Conservation (phyloP, 2,797 vertebrate genomes). For the Notoglanidium macrostoma region DNA sequence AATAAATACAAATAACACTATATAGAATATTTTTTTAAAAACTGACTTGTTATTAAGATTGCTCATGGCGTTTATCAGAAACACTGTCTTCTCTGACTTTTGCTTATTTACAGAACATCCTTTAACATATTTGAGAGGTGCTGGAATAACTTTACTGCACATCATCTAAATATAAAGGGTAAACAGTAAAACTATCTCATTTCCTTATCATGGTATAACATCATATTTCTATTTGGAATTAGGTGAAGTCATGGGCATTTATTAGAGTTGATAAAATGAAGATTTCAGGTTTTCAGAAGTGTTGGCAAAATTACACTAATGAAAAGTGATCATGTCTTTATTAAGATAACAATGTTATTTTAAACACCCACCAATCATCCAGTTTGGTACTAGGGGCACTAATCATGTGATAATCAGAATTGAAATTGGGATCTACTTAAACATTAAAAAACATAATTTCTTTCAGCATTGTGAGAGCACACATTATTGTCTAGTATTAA, state of each 20-base stretch:
- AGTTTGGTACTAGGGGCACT: background rate
- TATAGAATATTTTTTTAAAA: background rate
- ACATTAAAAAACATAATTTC: background rate
- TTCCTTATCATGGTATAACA: background rate
- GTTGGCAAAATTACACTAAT: background rate
- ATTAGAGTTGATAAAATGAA: background rate
- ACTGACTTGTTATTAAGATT: background rate
- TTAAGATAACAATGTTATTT: background rate
- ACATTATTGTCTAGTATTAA: background rate
- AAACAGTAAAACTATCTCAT: background rate
- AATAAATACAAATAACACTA: background rate
- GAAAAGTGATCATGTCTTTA: background rate
- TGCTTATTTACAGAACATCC: background rate
- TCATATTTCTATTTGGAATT: background rate
- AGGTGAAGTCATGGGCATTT: background rate
- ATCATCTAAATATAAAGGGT: background rate
- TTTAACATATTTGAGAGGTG: background rate
- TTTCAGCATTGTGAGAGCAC: background rate
- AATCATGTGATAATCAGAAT: background rate
- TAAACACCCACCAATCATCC: background rate
- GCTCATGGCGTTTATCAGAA: background rate
- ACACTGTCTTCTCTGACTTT: background rate
- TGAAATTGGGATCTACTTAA: background rate
- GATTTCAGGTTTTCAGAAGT: background rate
- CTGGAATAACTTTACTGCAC: background rate